A percentile compares a stretch with the other conserved stretches of the same genome.
Evolutionary conservation across 2,888 invertebrate genomes (phyloP).

Genomic region (Meta bourneti): DNA sequence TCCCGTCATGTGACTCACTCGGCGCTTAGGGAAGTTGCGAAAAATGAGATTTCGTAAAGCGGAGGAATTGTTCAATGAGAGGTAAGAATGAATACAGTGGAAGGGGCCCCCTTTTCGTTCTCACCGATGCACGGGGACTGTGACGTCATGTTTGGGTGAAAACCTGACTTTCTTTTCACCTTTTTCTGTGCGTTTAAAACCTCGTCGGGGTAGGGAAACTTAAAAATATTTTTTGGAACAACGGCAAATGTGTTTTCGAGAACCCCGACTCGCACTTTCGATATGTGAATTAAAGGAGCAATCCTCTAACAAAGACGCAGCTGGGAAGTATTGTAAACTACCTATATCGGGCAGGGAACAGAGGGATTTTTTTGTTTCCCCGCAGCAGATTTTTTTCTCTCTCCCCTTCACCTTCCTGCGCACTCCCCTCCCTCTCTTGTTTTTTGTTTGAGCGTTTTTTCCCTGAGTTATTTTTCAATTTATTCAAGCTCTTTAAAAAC

Average conservation of each 20-base stretch:
- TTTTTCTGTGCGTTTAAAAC: not conserved
- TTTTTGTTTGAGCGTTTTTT: too few relatives aligned
- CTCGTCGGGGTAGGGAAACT: not conserved
- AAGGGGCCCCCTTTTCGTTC: not conserved
- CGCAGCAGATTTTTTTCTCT: too few relatives aligned
- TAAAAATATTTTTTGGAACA: constrained; percentile 14
- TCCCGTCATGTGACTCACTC: constrained; percentile 49
- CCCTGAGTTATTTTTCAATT: too few relatives aligned
- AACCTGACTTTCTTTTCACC: not conserved
- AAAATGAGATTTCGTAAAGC: constrained; percentile 35
- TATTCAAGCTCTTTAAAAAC: too few relatives aligned
- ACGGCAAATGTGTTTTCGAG: not conserved
- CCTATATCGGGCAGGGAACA: too few relatives aligned
- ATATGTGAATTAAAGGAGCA: too few relatives aligned
- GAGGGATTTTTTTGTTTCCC: too few relatives aligned
- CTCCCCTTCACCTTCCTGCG: too few relatives aligned
- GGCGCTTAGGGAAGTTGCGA: constrained; percentile 45
- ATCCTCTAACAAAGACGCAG: too few relatives aligned
- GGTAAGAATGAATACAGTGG: not conserved
- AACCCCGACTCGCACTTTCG: too few relatives aligned
- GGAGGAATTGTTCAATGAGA: constrained; percentile 40
- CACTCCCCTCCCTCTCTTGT: too few relatives aligned
- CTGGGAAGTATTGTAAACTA: too few relatives aligned
- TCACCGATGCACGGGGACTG: not conserved
- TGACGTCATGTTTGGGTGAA: not conserved